Conservation (phyloP, 2,888 invertebrate genomes). For the Cryptophagus acutangulus region DNA sequence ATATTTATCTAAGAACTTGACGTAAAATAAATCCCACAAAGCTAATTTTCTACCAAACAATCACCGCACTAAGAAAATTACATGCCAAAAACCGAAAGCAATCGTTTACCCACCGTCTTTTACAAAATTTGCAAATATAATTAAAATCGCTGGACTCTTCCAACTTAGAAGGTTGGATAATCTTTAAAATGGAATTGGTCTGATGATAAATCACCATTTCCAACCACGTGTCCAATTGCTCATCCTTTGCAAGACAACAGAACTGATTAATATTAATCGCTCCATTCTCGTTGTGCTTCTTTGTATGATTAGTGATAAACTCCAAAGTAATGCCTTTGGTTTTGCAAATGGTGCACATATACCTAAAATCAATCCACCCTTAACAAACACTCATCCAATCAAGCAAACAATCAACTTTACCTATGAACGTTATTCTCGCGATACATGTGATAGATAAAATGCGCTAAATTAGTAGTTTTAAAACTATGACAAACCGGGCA, state of each 20-base stretch:
- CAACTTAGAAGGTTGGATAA: background rate
- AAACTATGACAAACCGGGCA: conserved; percentile 61
- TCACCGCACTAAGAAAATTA: too few species aligned
- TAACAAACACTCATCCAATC: too few species aligned
- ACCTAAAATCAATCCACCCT: conserved; percentile 48
- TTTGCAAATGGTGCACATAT: conserved; percentile 56
- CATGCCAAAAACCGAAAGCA: too few species aligned
- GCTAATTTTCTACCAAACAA: too few species aligned
- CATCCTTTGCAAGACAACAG: conserved; percentile 18
- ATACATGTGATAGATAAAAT: conserved; percentile 63
- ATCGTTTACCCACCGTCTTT: background rate
- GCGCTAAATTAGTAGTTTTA: conserved; percentile 53
- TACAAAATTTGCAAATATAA: conserved; percentile 2
- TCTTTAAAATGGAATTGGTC: conserved; percentile 2
- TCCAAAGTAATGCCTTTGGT: conserved; percentile 55
- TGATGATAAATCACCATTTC: conserved; percentile 28
- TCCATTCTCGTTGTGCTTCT: background rate
- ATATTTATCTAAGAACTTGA: background rate
- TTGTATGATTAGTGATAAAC: conserved; percentile 52
- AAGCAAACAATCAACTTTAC: too few species aligned
- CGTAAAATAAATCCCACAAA: background rate
- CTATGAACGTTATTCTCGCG: conserved; percentile 63
- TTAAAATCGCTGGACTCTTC: background rate
- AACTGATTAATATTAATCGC: too few species aligned
- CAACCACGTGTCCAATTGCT: conserved; percentile 33